Evolutionary conservation across 2,113 vertebrate genomes (phyloP).

Genomic region (Corapipo altera): DNA sequence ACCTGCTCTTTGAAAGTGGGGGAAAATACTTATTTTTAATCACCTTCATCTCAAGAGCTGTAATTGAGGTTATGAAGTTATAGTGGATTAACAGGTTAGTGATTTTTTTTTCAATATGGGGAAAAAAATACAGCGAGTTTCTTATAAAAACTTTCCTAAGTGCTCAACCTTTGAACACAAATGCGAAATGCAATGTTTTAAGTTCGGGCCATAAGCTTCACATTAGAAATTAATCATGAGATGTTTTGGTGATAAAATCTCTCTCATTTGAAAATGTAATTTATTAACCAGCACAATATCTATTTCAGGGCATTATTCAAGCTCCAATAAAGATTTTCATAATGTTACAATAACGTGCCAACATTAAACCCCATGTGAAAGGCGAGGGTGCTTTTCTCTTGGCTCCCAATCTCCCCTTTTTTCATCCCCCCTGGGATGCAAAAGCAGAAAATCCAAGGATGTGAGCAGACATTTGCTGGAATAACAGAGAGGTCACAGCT

Average conservation of each 20-base stretch:
- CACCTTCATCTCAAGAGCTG: conserved; percentile 68
- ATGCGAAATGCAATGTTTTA: conserved; percentile 58
- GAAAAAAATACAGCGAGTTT: not conserved
- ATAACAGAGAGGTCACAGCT: not conserved
- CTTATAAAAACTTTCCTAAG: conserved; percentile 47
- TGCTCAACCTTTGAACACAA: conserved; percentile 65
- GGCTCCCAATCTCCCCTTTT: not conserved
- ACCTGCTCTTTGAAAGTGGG: conserved; percentile 38
- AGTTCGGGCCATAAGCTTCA: conserved; percentile 58
- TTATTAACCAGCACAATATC: conserved; percentile 66
- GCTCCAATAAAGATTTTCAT: conserved; percentile 58
- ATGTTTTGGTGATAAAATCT: conserved; percentile 73
- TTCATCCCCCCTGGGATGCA: not conserved
- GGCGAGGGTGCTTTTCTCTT: not conserved
- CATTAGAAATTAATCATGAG: conserved; percentile 71
- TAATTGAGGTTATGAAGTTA: conserved; percentile 72
- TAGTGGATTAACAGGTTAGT: conserved; percentile 66
- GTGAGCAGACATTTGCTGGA: not conserved
- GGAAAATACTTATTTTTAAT: conserved; percentile 58
- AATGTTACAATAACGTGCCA: conserved; percentile 31
- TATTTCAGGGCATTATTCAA: conserved; percentile 72
- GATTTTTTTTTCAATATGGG: not conserved
- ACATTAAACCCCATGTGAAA: not conserved
- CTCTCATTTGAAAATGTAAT: conserved; percentile 75
- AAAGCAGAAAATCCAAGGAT: not conserved